phyloP scores from a whole-genome alignment of 2,113 vertebrate genomes.

The Stegastes partitus region DNA sequence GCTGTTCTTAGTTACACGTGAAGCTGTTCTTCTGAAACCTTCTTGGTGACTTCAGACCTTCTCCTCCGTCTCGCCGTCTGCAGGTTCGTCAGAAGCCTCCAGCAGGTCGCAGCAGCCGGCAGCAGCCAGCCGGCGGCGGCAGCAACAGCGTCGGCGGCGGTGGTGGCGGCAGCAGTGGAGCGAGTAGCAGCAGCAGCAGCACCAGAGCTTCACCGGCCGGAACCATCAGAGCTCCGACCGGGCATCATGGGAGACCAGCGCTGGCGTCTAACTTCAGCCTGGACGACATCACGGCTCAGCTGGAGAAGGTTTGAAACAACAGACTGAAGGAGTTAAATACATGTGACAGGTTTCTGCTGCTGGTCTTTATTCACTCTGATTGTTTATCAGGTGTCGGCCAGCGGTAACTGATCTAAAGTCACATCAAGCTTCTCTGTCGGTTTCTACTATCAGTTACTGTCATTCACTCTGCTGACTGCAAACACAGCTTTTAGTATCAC shows the following conservation, averaged over 20 bases:
- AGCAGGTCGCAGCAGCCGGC: slow-evolving; percentile 83
- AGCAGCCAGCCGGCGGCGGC: slow-evolving; percentile 75
- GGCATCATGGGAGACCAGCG: slow-evolving; percentile 71
- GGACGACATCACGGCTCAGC: slow-evolving; percentile 97
- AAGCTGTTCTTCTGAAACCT: too few relatives aligned
- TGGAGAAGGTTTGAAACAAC: slow-evolving; percentile 86
- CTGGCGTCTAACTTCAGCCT: slow-evolving; percentile 93
- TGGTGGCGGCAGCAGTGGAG: slow-evolving; percentile 83
- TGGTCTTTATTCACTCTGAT: too few relatives aligned
- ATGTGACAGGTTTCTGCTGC: too few relatives aligned
- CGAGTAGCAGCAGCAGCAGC: slow-evolving; percentile 84
- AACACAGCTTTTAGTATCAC: too few relatives aligned
- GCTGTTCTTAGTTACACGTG: too few relatives aligned
- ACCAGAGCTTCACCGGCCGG: slow-evolving; percentile 87
- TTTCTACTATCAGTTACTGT: too few relatives aligned
- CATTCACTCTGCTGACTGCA: too few relatives aligned
- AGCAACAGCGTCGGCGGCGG: slow-evolving; percentile 66
- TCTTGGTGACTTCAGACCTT: too few relatives aligned
- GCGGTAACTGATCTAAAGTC: too few relatives aligned
- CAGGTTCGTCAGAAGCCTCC: slow-evolving; percentile 88
- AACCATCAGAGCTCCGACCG: slow-evolving; percentile 70
- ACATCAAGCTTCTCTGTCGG: too few relatives aligned
- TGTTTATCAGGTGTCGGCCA: too few relatives aligned
- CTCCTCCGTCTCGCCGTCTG: background rate
- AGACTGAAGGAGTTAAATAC: too few relatives aligned